Conservation (phyloP, 2,888 invertebrate species). For the Helobdella robusta region DNA sequence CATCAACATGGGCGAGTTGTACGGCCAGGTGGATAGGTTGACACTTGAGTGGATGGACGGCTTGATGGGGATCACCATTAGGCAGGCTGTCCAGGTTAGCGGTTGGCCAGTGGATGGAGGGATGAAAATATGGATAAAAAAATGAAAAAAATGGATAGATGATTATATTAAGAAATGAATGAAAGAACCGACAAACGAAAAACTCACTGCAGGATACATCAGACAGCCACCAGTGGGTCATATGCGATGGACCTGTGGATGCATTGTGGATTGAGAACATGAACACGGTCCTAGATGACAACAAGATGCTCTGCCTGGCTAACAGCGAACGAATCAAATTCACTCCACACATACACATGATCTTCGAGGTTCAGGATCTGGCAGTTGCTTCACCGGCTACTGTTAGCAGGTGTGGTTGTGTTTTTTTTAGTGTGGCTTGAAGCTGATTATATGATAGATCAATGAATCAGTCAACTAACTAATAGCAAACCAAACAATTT, state of each 20-base stretch:
- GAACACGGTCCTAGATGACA: conserved; percentile 83
- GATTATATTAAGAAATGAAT: not conserved
- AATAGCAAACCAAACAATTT: too few relatives aligned
- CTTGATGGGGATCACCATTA: conserved; percentile 63
- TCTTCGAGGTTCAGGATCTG: conserved; percentile 67
- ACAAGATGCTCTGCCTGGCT: conserved; percentile 81
- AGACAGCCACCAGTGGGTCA: conserved; percentile 73
- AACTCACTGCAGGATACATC: conserved; percentile 44
- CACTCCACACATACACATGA: conserved; percentile 76
- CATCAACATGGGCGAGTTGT: conserved; percentile 74
- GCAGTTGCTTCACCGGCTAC: conserved; percentile 84
- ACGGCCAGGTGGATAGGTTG: conserved; percentile 71
- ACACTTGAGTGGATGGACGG: conserved; percentile 87
- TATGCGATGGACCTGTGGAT: conserved; percentile 80
- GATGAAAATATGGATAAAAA: too few relatives aligned
- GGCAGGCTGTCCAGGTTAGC: conserved; percentile 57
- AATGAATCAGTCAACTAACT: too few relatives aligned
- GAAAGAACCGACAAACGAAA: not conserved
- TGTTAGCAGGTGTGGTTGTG: conserved; percentile 65
- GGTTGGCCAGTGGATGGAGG: too few relatives aligned
- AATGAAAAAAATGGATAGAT: not conserved
- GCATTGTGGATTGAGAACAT: conserved; percentile 89
- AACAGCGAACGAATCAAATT: conserved; percentile 83
- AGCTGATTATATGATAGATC: too few relatives aligned
- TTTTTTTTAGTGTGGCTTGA: too few relatives aligned